Evolutionary conservation across 1,140 invertebrate species (phyloP), one percentile per base, ranked within the genome.

Genomic region (Teleogryllus occipitalis): DNA sequence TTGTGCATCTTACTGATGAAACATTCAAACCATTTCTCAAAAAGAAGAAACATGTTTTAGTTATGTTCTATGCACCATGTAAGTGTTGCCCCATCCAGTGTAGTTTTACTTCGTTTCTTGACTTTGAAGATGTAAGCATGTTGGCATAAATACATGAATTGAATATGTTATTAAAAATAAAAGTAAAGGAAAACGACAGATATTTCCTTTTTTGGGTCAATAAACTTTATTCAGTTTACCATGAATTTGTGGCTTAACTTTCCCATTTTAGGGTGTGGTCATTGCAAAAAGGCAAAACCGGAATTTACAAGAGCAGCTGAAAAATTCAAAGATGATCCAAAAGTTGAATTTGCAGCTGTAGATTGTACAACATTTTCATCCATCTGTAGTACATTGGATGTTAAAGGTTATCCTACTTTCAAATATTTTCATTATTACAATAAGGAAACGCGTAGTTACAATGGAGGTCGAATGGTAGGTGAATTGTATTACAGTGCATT

Each of bases 31-130:
- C 87, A 49, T 87, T 89, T 77, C 84, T 93, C 0, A 89, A 89
- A 82, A 89, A 89, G 81, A 91, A 93, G 85, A 92, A 91, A 82
- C 94, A 96, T 86, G 92, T 91, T 15, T 83, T 97, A 12, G 91
- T 96, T 74, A 96, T 97, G 92, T 97, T 97, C 86, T 97, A 97
- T 87, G 95, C 95, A 7, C 95, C 95, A 65, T 97, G 95, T 96
- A 89, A 81, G 77, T 78, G 72, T 76, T 39, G 27, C 27, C 27
- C 27, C 27, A 2, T 39, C 79, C 75, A 47, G 10, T 8, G 27
- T 3, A 39, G 15, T 15, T 72, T 72, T 10, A 10, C 14, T 10
- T 39, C 7, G 74, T 10, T 75, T 10, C 18, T 75, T 7, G 0
- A 7, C 5, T 8, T 75, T 8, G 21, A 7, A 72, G n/a, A n/a